Conservation (phyloP, 2,113 vertebrate genomes). For the Damaliscus lunatus region DNA sequence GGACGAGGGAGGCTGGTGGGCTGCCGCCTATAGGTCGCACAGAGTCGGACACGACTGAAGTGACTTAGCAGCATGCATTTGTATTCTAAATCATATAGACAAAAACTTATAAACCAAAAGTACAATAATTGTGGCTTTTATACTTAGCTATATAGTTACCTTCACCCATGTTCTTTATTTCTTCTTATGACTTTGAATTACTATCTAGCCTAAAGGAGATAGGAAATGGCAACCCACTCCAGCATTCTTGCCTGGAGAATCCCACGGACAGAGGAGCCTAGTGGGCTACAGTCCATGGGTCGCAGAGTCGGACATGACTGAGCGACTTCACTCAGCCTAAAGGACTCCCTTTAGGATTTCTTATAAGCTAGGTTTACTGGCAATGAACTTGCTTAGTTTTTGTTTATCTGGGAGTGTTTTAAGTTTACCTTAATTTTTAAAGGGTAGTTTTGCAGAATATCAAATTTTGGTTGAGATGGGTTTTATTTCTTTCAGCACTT, state of each 20-base stretch:
- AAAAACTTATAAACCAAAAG: not conserved
- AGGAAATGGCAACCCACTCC: too few relatives aligned
- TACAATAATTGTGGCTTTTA: not conserved
- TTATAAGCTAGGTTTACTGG: not conserved
- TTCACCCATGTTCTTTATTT: not conserved
- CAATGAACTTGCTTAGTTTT: not conserved
- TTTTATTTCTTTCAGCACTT: not conserved
- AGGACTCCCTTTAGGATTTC: not conserved
- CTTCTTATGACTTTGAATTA: not conserved
- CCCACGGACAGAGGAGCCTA: too few relatives aligned
- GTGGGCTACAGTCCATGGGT: too few relatives aligned
- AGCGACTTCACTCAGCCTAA: not conserved
- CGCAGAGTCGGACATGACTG: accelerated
- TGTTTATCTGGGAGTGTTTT: not conserved
- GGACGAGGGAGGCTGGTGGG: too few relatives aligned
- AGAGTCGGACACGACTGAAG: too few relatives aligned
- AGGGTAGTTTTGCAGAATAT: not conserved
- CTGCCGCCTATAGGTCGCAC: too few relatives aligned
- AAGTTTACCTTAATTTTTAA: not conserved
- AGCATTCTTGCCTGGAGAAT: too few relatives aligned
- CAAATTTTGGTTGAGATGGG: not conserved
- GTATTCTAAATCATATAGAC: not conserved
- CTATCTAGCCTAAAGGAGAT: not conserved
- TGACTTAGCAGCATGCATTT: not conserved
- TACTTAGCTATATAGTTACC: not conserved